These are phyloP conservation scores for Xiphydria camelus DNA, from an alignment of 2,888 invertebrate genomes.

Conservation along the genomic window DNA sequence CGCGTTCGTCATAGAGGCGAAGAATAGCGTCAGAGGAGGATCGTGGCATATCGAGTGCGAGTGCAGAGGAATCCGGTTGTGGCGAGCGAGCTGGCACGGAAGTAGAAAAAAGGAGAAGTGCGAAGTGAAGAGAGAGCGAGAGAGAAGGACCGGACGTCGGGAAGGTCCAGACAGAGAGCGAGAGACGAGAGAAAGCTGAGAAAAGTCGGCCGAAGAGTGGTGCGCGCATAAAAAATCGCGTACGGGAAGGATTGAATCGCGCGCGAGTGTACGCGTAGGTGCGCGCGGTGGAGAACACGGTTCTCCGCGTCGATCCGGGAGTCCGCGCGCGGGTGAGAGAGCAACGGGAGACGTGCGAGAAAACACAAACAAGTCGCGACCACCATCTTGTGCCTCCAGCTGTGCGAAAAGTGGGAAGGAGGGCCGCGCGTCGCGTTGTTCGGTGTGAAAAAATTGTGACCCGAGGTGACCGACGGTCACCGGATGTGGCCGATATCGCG, in stretches of 20 bases:
- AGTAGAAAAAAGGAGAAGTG: constrained; percentile 8
- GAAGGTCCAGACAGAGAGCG: constrained; percentile 3
- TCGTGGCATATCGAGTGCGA: constrained; percentile 16
- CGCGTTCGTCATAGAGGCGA: constrained; percentile 35
- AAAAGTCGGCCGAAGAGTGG: constrained; percentile 5
- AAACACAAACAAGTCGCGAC: constrained; percentile 43
- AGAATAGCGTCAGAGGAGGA: constrained; percentile 30
- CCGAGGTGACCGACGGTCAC: constrained; percentile 39
- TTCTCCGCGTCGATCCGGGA: neutral
- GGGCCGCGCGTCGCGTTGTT: too few relatives aligned
- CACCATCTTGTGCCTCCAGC: constrained; percentile 47
- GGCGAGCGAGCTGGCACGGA: constrained; percentile 12
- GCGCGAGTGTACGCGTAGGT: constrained; percentile 13
- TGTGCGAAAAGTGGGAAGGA: constrained; percentile 16
- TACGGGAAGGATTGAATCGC: constrained; percentile 7
- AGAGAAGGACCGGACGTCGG: constrained; percentile 12
- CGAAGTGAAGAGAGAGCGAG: constrained; percentile 11
- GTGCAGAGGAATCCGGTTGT: constrained; percentile 20
- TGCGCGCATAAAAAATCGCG: constrained; percentile 13
- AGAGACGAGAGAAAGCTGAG: constrained; percentile 3
- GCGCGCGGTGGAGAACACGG: too few relatives aligned
- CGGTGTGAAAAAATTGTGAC: too few relatives aligned
- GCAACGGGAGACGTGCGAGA: constrained; percentile 4
- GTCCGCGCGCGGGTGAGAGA: neutral
- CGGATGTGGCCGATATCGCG: constrained; percentile 43